Evolutionary conservation across 2,888 invertebrate genomes (phyloP).

Genomic region (Lomographa bimaculata): DNA sequence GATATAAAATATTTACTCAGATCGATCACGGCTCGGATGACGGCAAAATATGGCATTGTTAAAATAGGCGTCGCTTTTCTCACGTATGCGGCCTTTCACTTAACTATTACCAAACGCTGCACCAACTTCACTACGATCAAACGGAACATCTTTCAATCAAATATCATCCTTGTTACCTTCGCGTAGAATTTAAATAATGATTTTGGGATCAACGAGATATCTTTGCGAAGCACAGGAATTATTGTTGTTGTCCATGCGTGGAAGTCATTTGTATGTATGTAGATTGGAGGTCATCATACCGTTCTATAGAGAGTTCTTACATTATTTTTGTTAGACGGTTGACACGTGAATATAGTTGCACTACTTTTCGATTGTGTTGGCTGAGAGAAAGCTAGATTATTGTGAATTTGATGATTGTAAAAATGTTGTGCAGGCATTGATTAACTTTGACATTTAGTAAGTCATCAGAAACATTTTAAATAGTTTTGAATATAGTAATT

Average conservation of each 20-base stretch:
- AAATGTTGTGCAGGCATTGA: too few relatives aligned
- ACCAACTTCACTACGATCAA: slow-evolving; percentile 33
- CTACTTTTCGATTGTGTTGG: slow-evolving; percentile 47
- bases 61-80: slow-evolving; percentile 76
- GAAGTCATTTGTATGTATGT: slow-evolving; percentile 78
- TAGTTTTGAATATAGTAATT: too few relatives aligned
- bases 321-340: slow-evolving; percentile 56
- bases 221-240: slow-evolving; percentile 60
- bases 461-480: too few relatives aligned
- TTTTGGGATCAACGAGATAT: slow-evolving; percentile 20
- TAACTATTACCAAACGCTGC: slow-evolving; percentile 72
- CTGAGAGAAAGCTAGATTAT: slow-evolving; percentile 36
- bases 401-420: slow-evolving; percentile 21
- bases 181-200: slow-evolving; percentile 26
- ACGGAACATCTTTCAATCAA: slow-evolving; percentile 24
- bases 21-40: slow-evolving; percentile 76
- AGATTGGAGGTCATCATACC: slow-evolving; percentile 79
- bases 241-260: slow-evolving; percentile 77
- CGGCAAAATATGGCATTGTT: slow-evolving; percentile 79
- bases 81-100: slow-evolving; percentile 80
- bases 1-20: slow-evolving; percentile 74
- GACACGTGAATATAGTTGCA: slow-evolving; percentile 60
- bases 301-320: slow-evolving; percentile 62
- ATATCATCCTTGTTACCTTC: slow-evolving; percentile 44
- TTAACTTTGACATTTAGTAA: too few relatives aligned